Evolutionary conservation across 2,797 vertebrate genomes (phyloP), one percentile per base, ranked within the genome.

Genomic region (Heteromormyrus szaboi): DNA sequence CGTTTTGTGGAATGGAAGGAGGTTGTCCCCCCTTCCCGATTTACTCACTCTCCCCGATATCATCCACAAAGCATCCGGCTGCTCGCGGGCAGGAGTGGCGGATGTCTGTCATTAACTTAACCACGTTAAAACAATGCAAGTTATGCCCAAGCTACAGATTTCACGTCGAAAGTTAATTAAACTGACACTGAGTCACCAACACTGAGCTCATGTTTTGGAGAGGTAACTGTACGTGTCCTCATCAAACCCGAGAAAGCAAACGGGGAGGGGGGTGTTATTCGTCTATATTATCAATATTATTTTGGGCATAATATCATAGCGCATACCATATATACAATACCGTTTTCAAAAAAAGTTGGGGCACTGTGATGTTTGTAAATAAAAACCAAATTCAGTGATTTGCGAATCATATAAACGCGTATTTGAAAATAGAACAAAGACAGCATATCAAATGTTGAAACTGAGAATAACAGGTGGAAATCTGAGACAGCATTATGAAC

Each of bases 11-110:
- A 46, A 81, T 46, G 46, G 46, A 25, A 22, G 37, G 44, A 84
- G 41, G 46, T 48, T 44, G 81, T 84, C 41, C 19, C 81, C 41
- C 46, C 81, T 84, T 44, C 44, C 44, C 44, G 41, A 46, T 81
- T 81, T 22, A 46, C 81, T 84, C 81, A 50, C n/a, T 17, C 81
- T 84, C 81, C 37, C 76, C 14, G 76, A 41, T 46, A 44, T 81
- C 76, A 81, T 81, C 76, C 76, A 81, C 76, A 81, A 81, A 46
- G 76, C 76, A 46, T 81, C 76, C 76, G 76, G 37, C 44, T 68
- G 65, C 65, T 33, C 54, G 54, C 65, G 72, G 17, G 72, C 81
- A 84, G 44, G 17, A 48, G 19, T 14, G n/a, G 81, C 81, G 81
- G 81, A 84, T 84, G 44, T 84, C 81, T 44, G 41, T 48, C 46